phyloP scores from a whole-genome alignment of 1,140 invertebrate genomes.

The Drosophila dunni region DNA sequence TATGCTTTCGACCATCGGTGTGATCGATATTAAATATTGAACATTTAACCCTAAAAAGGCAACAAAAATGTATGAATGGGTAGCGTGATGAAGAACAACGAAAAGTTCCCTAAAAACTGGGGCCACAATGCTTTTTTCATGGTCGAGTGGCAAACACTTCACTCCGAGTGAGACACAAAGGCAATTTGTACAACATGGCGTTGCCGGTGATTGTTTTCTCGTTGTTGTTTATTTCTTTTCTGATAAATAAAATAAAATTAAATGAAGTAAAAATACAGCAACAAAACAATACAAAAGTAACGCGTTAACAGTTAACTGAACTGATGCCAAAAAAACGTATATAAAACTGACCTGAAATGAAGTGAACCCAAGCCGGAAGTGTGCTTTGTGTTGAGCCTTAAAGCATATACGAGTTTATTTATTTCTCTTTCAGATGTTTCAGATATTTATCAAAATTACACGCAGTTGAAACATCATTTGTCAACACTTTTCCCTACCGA shows the following conservation, averaged over 20 bases:
- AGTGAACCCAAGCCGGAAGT: conserved; percentile 69
- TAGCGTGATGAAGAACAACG: conserved; percentile 9
- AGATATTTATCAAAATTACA: conserved; percentile 66
- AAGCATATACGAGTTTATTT: not conserved
- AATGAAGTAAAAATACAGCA: conserved; percentile 19
- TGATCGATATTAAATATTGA: conserved; percentile 10
- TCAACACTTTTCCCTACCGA: conserved; percentile 38
- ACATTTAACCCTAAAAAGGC: conserved; percentile 3
- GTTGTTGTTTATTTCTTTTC: conserved; percentile 26
- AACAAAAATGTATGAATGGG: conserved; percentile 6
- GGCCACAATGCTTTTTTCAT: conserved; percentile 32
- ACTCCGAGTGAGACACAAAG: conserved; percentile 66
- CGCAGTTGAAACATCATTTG: conserved; percentile 67
- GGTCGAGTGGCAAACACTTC: conserved; percentile 59
- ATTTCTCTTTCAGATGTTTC: not conserved
- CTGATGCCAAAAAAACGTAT: conserved; percentile 35
- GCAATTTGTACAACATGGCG: conserved; percentile 67
- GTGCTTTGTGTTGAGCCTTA: conserved; percentile 45
- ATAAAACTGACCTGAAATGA: conserved; percentile 58
- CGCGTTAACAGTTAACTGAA: conserved; percentile 76
- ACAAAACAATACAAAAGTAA: conserved; percentile 33
- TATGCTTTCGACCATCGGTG: not conserved
- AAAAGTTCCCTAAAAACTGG: conserved; percentile 5
- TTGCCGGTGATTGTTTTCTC: conserved; percentile 40
- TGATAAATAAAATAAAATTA: conserved; percentile 56